These are phyloP conservation scores for Redunca redunca DNA, from an alignment of 2,113 vertebrate genomes.

Conservation along the genomic window DNA sequence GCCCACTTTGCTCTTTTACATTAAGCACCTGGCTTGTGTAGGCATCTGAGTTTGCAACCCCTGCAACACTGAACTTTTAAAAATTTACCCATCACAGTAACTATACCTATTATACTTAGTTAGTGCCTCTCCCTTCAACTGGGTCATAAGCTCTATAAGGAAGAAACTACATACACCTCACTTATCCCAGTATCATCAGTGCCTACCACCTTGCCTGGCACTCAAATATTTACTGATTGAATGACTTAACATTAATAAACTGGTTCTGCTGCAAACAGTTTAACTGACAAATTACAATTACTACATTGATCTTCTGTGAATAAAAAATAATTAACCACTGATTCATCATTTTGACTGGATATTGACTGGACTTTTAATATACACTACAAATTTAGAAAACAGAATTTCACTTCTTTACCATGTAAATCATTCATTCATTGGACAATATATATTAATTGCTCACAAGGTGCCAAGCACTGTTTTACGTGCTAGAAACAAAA, in stretches of 20 bases:
- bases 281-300: not conserved
- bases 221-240: not conserved
- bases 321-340: constrained; percentile 1
- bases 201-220: not conserved
- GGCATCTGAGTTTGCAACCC: not conserved
- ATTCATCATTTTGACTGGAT: not conserved
- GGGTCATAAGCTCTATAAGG: not conserved
- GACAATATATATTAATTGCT: not conserved
- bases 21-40: not conserved
- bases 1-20: not conserved
- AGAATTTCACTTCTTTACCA: not conserved
- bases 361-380: not conserved
- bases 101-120: not conserved
- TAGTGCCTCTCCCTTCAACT: not conserved
- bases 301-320: not conserved
- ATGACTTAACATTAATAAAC: not conserved
- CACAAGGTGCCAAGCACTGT: not conserved
- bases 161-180: not conserved
- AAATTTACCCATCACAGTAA: not conserved
- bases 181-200: not conserved
- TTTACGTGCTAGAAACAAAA: not conserved
- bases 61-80: not conserved
- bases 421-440: not conserved
- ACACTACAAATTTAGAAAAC: not conserved
- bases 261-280: not conserved